A percentile compares a stretch with the other conserved stretches of the same genome.
Evolutionary conservation across 2,113 vertebrate species (phyloP).

Genomic region (Typhlomys cinereus): DNA sequence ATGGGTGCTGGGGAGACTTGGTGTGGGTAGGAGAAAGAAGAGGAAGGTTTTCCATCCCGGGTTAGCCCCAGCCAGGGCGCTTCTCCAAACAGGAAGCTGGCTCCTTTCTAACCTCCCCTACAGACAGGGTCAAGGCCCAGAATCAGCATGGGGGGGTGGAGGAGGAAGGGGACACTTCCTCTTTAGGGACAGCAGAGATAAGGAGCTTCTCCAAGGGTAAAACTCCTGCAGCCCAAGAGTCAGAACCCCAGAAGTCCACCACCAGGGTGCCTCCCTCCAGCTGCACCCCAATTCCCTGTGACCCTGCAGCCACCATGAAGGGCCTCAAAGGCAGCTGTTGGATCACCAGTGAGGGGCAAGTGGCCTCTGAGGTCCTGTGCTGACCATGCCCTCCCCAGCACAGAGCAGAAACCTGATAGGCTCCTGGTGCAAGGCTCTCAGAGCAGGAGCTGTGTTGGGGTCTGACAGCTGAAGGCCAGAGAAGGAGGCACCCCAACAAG

Average conservation of each 20-base stretch:
- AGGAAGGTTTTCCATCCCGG: background rate
- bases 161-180: too few relatives aligned
- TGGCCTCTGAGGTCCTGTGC: background rate
- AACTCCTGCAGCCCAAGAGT: background rate
- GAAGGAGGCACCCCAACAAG: background rate
- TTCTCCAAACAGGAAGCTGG: background rate
- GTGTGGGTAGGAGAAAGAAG: background rate
- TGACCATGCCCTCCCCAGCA: background rate
- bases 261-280: background rate
- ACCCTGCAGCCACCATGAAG: background rate
- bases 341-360: background rate
- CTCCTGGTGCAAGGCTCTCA: background rate
- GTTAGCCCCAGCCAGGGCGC: background rate
- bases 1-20: background rate
- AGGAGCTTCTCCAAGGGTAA: background rate
- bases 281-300: background rate
- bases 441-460: background rate
- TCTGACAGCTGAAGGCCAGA: background rate
- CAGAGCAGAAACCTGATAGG: background rate
- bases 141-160: background rate
- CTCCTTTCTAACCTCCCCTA: rapidly evolving
- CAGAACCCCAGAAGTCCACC: background rate
- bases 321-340: background rate
- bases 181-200: background rate
- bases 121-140: background rate